These are phyloP conservation scores for Parnassius smintheus DNA, from an alignment of 2,888 invertebrate species.

Conservation along the genomic window DNA sequence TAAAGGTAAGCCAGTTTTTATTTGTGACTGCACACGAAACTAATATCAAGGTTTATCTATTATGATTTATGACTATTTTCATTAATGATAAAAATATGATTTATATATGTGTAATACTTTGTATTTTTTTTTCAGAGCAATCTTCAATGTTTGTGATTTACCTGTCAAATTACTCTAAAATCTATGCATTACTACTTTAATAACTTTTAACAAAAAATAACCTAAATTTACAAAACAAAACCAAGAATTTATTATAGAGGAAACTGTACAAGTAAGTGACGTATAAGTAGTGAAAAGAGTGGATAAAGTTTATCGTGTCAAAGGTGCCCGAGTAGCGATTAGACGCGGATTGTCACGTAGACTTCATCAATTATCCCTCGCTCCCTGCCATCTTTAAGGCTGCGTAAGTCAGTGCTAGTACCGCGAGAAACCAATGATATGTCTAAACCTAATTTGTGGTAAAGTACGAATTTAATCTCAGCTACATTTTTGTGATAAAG, in stretches of 20 bases:
- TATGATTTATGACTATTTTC: too few species aligned
- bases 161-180: too few species aligned
- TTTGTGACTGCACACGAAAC: too few species aligned
- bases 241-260: neutral
- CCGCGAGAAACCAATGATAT: slow-evolving; percentile 37
- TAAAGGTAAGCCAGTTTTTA: too few species aligned
- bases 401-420: slow-evolving; percentile 35
- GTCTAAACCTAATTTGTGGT: slow-evolving; percentile 37
- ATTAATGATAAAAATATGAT: too few species aligned
- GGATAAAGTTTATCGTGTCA: slow-evolving; percentile 57
- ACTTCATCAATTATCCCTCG: slow-evolving; percentile 67
- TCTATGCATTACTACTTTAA: neutral
- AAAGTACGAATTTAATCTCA: slow-evolving; percentile 29
- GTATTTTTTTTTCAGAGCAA: too few species aligned
- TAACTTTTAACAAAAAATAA: too few species aligned
- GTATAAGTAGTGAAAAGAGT: slow-evolving; percentile 36
- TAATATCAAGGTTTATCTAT: too few species aligned
- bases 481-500: slow-evolving; percentile 4
- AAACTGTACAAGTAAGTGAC: slow-evolving; percentile 7
- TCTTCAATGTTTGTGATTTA: too few species aligned
- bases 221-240: too few species aligned
- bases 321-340: slow-evolving; percentile 54
- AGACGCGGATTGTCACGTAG: slow-evolving; percentile 56
- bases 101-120: too few species aligned
- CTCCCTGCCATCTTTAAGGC: slow-evolving; percentile 33